phyloP scores from a whole-genome alignment of 2,113 vertebrate genomes.

The Hiodon tergisus region DNA sequence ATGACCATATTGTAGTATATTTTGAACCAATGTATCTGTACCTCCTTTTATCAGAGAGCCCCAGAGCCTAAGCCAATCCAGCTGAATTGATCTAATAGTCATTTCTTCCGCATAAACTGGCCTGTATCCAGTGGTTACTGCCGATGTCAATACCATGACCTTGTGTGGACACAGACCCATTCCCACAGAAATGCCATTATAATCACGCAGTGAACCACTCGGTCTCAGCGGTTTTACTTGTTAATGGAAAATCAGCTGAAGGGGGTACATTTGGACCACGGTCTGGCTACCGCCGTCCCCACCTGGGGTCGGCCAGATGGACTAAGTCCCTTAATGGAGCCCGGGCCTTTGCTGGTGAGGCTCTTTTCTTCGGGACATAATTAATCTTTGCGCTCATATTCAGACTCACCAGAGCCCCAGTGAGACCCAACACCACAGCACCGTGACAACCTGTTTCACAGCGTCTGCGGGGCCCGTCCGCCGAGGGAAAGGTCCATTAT shows the following conservation, averaged over 20 bases:
- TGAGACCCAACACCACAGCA: slow-evolving; percentile 11
- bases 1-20: neutral
- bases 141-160: slow-evolving; percentile 10
- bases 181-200: neutral
- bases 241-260: slow-evolving; percentile 7
- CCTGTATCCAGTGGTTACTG: slow-evolving; percentile 20
- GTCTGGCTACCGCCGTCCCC: slow-evolving; percentile 2
- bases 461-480: slow-evolving; percentile 25
- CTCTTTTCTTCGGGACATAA: slow-evolving; percentile 7
- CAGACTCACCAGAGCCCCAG: slow-evolving; percentile 6
- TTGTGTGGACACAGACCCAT: slow-evolving; percentile 12
- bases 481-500: slow-evolving; percentile 28
- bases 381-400: slow-evolving; percentile 17
- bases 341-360: neutral
- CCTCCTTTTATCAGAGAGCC: slow-evolving; percentile 36
- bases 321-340: slow-evolving; percentile 10
- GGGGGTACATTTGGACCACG: neutral
- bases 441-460: slow-evolving; percentile 29
- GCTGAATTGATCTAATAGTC: slow-evolving; percentile 59
- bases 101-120: slow-evolving; percentile 4
- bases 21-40: slow-evolving; percentile 42
- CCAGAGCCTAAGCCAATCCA: slow-evolving; percentile 64
- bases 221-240: neutral
- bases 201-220: neutral
- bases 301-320: slow-evolving; percentile 15